A percentile compares a stretch with the other conserved stretches of the same genome.
Evolutionary conservation across 2,113 vertebrate species (phyloP).

Genomic region (Sclerurus mexicanus): DNA sequence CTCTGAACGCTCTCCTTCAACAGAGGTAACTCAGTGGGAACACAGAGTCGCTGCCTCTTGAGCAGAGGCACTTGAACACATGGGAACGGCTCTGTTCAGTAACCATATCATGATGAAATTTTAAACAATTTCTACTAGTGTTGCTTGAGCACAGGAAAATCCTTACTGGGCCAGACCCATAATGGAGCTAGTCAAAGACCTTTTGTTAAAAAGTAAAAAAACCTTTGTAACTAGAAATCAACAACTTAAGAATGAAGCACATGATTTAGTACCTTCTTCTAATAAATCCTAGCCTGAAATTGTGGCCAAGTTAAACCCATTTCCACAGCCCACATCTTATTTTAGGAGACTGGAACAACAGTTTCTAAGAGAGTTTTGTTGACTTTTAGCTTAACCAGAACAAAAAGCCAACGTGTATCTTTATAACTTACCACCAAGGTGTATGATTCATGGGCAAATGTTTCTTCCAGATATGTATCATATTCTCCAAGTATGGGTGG

Average conservation of each 20-base stretch:
- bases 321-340: neutral
- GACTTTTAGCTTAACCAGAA: neutral
- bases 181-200: neutral
- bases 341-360: neutral
- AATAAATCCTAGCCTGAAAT: neutral
- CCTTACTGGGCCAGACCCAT: neutral
- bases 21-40: neutral
- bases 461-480: neutral
- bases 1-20: neutral
- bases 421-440: neutral
- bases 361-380: neutral
- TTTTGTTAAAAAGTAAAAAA: neutral
- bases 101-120: neutral
- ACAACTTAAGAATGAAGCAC: neutral
- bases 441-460: neutral
- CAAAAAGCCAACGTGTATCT: neutral
- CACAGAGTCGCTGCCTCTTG: neutral
- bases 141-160: neutral
- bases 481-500: neutral
- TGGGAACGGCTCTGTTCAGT: neutral
- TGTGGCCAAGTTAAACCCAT: neutral
- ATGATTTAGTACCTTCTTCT: neutral
- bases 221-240: neutral
- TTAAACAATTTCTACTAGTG: neutral
- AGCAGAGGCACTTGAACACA: neutral